Conservation (phyloP, 2,113 vertebrate genomes). For the Percopsis transmontana region DNA sequence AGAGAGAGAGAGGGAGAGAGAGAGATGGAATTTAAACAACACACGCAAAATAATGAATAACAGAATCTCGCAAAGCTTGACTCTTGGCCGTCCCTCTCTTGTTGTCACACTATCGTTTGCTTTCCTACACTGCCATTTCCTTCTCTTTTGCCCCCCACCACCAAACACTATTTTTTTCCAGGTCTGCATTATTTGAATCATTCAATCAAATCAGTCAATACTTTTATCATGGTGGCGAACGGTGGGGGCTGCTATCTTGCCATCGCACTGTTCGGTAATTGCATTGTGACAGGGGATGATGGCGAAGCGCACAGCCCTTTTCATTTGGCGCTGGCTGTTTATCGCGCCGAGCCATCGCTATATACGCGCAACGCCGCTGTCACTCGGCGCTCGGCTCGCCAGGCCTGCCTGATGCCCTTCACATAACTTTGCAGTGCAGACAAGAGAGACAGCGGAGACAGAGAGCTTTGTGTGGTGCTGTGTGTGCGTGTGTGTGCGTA, state of each 20-base stretch:
- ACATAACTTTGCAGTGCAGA: constrained; percentile 99
- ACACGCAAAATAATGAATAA: constrained; percentile 69
- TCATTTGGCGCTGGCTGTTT: constrained; percentile 99
- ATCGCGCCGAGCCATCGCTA: constrained; percentile 99
- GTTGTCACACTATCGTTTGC: constrained; percentile 21
- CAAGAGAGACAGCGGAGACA: constrained; percentile 37
- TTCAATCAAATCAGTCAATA: constrained; percentile 99
- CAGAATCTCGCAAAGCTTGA: constrained; percentile 70
- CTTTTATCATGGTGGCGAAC: constrained; percentile 99
- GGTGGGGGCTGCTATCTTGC: constrained; percentile 99
- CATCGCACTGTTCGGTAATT: constrained; percentile 99
- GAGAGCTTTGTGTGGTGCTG: constrained; percentile 44
- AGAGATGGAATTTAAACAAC: constrained; percentile 65
- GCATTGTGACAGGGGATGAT: constrained; percentile 99
- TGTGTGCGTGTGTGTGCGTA: constrained; percentile 35
- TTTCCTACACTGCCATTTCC: constrained; percentile 85
- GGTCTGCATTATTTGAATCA: constrained; percentile 99
- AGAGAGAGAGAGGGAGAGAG: constrained; percentile 79
- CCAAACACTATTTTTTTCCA: constrained; percentile 95
- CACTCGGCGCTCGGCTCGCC: constrained; percentile 98
- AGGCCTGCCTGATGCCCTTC: constrained; percentile 99
- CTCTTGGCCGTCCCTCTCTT: constrained; percentile 50
- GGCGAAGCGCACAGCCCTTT: constrained; percentile 97
- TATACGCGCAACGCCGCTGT: constrained; percentile 89
- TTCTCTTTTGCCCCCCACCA: constrained; percentile 76